A percentile compares a stretch with the other conserved stretches of the same genome.
These are phyloP conservation scores for Zaprionus tsacasi DNA, from an alignment of 1,140 invertebrate genomes.

Conservation along the genomic window DNA sequence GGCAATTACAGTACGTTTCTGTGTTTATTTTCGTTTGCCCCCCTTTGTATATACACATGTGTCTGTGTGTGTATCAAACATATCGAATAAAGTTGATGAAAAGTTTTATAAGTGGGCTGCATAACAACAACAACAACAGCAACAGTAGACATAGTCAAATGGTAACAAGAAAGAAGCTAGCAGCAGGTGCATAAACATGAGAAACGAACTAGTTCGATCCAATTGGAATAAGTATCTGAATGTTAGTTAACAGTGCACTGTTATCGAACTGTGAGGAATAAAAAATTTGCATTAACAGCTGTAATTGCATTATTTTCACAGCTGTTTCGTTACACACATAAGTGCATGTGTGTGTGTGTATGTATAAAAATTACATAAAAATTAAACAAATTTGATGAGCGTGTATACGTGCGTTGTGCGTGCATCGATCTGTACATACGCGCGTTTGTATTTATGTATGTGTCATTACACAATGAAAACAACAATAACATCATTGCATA, in stretches of 20 bases:
- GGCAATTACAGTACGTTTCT: constrained; percentile 4
- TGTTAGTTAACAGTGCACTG: constrained; percentile 39
- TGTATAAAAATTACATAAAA: constrained; percentile 41
- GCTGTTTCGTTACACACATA: constrained; percentile 28
- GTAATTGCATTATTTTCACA: constrained; percentile 51
- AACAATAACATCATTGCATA: constrained; percentile 12
- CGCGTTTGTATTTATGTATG: neutral
- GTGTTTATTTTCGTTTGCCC: neutral
- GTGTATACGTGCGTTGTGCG: neutral
- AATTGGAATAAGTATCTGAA: constrained; percentile 23
- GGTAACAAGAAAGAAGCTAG: constrained; percentile 19
- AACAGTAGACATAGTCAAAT: constrained; percentile 10
- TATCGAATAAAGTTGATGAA: neutral
- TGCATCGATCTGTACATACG: neutral
- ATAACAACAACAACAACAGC: constrained; percentile 31
- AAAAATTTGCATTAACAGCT: constrained; percentile 47
- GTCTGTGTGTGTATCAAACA: neutral
- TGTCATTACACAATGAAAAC: constrained; percentile 14
- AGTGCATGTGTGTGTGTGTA: constrained; percentile 1
- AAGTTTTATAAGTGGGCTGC: constrained; percentile 29
- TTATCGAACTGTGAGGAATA: neutral
- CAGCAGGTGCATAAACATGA: constrained; percentile 46
- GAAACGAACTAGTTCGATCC: constrained; percentile 34
- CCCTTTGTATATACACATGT: neutral
- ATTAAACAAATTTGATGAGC: constrained; percentile 28